Evolutionary conservation across 2,113 vertebrate genomes (phyloP), one percentile per base, ranked within the genome.

Genomic region (Crotalus tigris): DNA sequence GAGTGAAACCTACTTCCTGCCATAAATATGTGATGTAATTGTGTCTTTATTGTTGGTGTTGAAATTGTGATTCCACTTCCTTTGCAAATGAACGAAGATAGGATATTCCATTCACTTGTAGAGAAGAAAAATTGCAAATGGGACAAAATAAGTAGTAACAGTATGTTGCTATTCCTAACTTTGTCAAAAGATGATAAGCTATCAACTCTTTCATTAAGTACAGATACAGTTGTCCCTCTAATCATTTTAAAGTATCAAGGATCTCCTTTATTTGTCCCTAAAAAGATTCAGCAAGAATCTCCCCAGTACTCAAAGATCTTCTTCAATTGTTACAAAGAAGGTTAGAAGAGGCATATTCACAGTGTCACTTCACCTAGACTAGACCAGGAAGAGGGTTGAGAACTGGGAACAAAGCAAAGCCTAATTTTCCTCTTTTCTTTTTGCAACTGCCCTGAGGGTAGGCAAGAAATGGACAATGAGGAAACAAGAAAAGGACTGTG

Each of bases 401-500:
- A 19, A 23, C 0, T 0, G 5, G 12, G 58, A 95, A 93, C 87
- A 96, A 95, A 94, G 92, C 94, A 21, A 12, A 81, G 10, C 69
- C 39, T 89, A 91, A 54, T 88, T 61, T 26, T 91, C 88, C 61
- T 49, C 57, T 92, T 89, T 61, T 51, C 64, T 87, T 57, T 94
- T 85, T 0, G 39, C 5, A 19, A 0, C 89, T 44, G 4, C 26
- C 89, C 64, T 17, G 3, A 59, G 46, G 64, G 19, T 9, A 91
- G 92, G 17, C 46, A 3, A 94, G 53, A 53, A 86, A 92, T 12
- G 86, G 94, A 91, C 29, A 29, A 93, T n/a, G 12, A 9, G 54
- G 86, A 69, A 94, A 55, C 0, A 92, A 93, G 92, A 75, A 46
- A 87, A 57, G 17, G 26, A 46, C 21, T 44, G 49, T 44, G 53